Conservation (phyloP, 1,140 invertebrate species). For the Hesperophylax magnus region DNA sequence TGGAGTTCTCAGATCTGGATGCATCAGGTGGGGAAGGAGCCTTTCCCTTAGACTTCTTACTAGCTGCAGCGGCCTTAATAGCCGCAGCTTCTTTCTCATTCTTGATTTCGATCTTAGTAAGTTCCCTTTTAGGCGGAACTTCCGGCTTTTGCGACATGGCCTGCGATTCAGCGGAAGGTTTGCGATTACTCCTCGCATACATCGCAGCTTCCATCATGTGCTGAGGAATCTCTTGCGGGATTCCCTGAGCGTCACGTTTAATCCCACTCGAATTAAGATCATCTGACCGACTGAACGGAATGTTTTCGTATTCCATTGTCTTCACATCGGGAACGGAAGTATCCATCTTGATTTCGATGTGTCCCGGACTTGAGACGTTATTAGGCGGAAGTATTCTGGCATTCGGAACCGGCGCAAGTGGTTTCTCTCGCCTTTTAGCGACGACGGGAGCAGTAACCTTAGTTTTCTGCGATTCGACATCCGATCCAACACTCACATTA, state of each 20-base stretch:
- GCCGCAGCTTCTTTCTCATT: constrained; percentile 67
- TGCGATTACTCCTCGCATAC: constrained; percentile 78
- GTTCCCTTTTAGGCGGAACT: constrained; percentile 50
- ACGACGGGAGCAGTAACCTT: constrained; percentile 64
- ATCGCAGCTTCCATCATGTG: constrained; percentile 80
- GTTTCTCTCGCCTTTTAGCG: constrained; percentile 68
- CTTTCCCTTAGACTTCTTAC: constrained; percentile 80
- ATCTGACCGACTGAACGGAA: constrained; percentile 48
- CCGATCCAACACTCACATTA: constrained; percentile 17
- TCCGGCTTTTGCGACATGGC: constrained; percentile 60
- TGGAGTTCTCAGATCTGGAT: constrained; percentile 60
- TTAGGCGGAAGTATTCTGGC: constrained; percentile 60
- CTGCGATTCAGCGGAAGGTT: constrained; percentile 64
- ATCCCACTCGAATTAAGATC: constrained; percentile 72
- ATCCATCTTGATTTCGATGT: constrained; percentile 41
- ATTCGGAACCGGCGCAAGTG: constrained; percentile 68
- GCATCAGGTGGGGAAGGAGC: constrained; percentile 77
- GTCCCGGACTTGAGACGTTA: constrained; percentile 24
- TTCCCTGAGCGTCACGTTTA: constrained; percentile 72
- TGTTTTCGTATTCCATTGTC: constrained; percentile 34
- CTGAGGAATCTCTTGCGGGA: constrained; percentile 76
- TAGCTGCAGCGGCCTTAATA: constrained; percentile 60
- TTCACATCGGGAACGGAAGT: constrained; percentile 4
- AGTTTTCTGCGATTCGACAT: constrained; percentile 64
- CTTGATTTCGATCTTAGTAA: constrained; percentile 60